Evolutionary conservation across 2,113 vertebrate species (phyloP).

Genomic region (Pollimyrus isidori): DNA sequence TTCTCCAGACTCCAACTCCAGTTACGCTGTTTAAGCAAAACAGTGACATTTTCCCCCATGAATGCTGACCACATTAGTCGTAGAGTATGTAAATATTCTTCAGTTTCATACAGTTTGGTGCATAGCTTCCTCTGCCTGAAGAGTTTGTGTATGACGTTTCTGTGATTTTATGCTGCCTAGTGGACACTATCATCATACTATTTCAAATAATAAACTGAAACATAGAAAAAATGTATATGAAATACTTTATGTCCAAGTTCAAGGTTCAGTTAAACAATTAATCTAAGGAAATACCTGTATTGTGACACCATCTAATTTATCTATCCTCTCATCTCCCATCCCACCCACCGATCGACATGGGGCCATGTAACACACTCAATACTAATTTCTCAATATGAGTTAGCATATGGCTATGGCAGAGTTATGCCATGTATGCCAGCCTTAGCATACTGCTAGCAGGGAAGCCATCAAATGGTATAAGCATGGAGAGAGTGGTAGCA

Average conservation of each 20-base stretch:
- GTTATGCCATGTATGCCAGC: too few relatives aligned
- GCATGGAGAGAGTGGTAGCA: not conserved
- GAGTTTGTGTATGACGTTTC: not conserved
- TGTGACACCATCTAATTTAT: not conserved
- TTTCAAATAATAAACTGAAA: not conserved
- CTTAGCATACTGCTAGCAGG: not conserved
- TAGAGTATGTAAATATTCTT: not conserved
- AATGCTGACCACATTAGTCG: not conserved
- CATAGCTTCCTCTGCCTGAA: not conserved
- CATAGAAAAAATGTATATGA: not conserved
- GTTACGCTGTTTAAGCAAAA: not conserved
- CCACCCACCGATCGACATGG: not conserved
- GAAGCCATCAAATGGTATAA: not conserved
- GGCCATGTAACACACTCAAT: not conserved
- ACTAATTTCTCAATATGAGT: not conserved
- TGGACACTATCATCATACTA: not conserved
- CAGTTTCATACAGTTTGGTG: not conserved
- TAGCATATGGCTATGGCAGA: not conserved
- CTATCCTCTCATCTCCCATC: not conserved
- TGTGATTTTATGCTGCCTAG: not conserved
- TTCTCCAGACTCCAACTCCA: not conserved
- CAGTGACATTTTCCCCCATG: not conserved
- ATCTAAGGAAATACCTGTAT: not conserved
- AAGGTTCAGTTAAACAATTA: not conserved
- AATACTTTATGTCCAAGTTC: not conserved